Percentiles rank a stretch among this genome's conserved stretches.
These are phyloP conservation scores for Pachyrhynchus sulphureomaculatus DNA, from an alignment of 1,140 invertebrate species.

Conservation along the genomic window DNA sequence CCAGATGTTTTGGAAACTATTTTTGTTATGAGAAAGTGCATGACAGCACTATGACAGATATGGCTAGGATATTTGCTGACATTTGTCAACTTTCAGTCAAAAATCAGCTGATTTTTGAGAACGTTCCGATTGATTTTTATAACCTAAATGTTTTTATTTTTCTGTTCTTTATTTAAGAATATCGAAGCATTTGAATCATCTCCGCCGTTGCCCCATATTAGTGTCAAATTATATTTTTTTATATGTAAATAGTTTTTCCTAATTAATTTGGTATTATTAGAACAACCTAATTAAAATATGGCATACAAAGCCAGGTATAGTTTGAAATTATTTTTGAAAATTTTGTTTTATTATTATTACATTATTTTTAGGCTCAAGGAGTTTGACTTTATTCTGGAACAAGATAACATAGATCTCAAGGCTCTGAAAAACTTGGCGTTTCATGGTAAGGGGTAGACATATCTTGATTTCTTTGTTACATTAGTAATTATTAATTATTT, in stretches of 20 bases:
- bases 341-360: too few relatives aligned
- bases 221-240: too few relatives aligned
- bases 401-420: constrained; percentile 68
- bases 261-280: too few relatives aligned
- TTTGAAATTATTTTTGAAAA: too few relatives aligned
- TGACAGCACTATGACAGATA: constrained; percentile 29
- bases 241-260: too few relatives aligned
- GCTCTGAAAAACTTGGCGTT: constrained; percentile 70
- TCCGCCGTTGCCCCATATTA: too few relatives aligned
- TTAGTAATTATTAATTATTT: constrained; percentile 14
- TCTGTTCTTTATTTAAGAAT: too few relatives aligned
- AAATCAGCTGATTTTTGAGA: constrained; percentile 1
- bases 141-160: too few relatives aligned
- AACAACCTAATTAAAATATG: too few relatives aligned
- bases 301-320: constrained; percentile 40
- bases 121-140: too few relatives aligned
- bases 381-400: constrained; percentile 66
- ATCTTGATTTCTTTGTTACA: not conserved
- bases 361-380: constrained; percentile 68
- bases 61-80: too few relatives aligned
- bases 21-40: constrained; percentile 37
- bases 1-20: constrained; percentile 41
- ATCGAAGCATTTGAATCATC: too few relatives aligned
- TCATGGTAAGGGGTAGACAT: constrained; percentile 61
- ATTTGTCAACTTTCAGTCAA: not conserved